phyloP scores from a whole-genome alignment of 2,888 invertebrate genomes.

The Euzophera pinguis region DNA sequence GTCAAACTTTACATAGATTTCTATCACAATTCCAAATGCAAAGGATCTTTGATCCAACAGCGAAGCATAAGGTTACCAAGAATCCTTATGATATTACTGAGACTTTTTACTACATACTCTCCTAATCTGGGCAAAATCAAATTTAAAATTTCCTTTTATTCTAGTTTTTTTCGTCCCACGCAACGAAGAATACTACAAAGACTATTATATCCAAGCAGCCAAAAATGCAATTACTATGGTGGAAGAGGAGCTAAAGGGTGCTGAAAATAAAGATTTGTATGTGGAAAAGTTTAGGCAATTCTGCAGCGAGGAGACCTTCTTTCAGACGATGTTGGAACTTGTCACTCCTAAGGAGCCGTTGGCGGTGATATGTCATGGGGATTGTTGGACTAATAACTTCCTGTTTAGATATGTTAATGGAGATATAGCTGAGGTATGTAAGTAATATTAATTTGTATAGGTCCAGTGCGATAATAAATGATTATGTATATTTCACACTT shows the following conservation, averaged over 20 bases:
- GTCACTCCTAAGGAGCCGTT: slow-evolving; percentile 81
- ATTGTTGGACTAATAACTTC: slow-evolving; percentile 88
- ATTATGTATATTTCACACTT: too few species aligned
- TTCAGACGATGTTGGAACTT: slow-evolving; percentile 83
- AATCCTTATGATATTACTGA: too few species aligned
- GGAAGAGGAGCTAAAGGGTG: slow-evolving; percentile 54
- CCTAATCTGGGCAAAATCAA: too few species aligned
- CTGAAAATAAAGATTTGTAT: slow-evolving; percentile 71
- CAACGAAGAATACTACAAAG: slow-evolving; percentile 84
- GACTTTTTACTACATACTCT: too few species aligned
- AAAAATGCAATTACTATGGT: slow-evolving; percentile 84
- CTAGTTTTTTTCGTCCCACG: slow-evolving; percentile 81
- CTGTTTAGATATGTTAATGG: slow-evolving; percentile 80
- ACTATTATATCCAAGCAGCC: slow-evolving; percentile 83
- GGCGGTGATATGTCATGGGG: slow-evolving; percentile 86
- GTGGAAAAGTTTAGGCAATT: slow-evolving; percentile 81
- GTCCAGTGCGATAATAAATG: too few species aligned
- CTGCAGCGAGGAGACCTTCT: slow-evolving; percentile 82
- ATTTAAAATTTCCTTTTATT: background rate
- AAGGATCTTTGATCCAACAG: too few species aligned
- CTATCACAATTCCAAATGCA: too few species aligned
- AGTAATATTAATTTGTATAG: slow-evolving; percentile 11
- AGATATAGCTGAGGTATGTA: slow-evolving; percentile 76
- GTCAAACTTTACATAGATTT: too few species aligned
- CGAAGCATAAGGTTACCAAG: too few species aligned